Conservation (phyloP, 2,113 vertebrate species). For the Ibidorhyncha struthersii region DNA sequence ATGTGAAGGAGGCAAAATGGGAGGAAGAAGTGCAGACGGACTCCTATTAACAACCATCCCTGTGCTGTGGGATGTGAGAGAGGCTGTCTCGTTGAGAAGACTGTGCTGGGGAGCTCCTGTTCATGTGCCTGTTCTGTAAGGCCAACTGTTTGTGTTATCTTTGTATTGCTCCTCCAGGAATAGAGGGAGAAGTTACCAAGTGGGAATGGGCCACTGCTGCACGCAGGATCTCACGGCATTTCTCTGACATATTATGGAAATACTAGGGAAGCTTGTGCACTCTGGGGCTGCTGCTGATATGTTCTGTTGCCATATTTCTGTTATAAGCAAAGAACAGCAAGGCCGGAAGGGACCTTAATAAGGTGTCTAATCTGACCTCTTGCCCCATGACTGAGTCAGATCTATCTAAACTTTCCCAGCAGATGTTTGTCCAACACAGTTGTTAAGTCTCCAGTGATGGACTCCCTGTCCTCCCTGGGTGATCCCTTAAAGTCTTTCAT, state of each 20-base stretch:
- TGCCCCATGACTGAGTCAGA: background rate
- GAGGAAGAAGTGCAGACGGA: background rate
- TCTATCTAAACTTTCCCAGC: slow-evolving; percentile 48
- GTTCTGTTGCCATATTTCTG: background rate
- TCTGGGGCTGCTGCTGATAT: background rate
- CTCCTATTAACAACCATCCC: background rate
- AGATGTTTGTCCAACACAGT: slow-evolving; percentile 12
- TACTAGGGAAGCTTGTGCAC: fast-evolving
- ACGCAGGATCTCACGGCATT: fast-evolving
- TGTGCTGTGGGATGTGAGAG: background rate
- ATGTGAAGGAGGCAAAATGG: background rate
- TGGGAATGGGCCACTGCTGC: background rate
- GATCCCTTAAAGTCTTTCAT: background rate
- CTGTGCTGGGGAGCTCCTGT: background rate
- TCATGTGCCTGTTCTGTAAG: fast-evolving
- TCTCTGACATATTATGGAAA: fast-evolving
- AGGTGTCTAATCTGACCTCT: background rate
- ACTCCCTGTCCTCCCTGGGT: background rate
- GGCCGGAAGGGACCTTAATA: background rate
- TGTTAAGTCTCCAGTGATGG: background rate
- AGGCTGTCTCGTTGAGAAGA: background rate
- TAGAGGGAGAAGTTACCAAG: fast-evolving
- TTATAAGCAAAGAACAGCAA: background rate
- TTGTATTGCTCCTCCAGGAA: background rate
- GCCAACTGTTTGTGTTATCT: background rate